Evolutionary conservation across 2,797 vertebrate genomes (phyloP).

Genomic region (Chloroceryle inda): DNA sequence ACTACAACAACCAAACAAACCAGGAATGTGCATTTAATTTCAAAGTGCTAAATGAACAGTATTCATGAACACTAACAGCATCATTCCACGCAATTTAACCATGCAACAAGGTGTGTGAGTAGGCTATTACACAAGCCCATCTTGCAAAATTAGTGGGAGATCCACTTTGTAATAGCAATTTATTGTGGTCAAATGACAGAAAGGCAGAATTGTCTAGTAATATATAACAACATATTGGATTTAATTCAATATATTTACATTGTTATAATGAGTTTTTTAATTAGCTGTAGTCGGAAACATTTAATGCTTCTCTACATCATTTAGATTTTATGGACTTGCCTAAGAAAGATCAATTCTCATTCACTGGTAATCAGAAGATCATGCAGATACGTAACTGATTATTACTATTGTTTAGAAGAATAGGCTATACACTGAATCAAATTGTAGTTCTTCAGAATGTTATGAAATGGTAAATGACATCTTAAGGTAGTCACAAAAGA

Average conservation of each 20-base stretch:
- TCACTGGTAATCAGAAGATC: background rate
- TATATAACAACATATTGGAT: background rate
- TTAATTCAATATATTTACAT: background rate
- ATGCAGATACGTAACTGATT: background rate
- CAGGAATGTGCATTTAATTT: background rate
- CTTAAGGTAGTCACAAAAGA: background rate
- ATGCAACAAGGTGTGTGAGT: background rate
- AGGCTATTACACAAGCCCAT: rapidly evolving
- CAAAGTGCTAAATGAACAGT: background rate
- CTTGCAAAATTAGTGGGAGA: background rate
- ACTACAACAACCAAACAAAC: no score
- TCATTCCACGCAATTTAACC: background rate
- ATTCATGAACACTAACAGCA: background rate
- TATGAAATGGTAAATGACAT: background rate
- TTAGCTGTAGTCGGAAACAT: background rate
- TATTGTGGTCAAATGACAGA: background rate
- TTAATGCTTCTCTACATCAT: background rate
- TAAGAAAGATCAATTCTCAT: background rate
- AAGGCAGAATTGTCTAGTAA: background rate
- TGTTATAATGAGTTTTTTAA: background rate
- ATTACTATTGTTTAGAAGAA: background rate
- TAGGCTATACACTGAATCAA: background rate
- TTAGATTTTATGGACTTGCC: background rate
- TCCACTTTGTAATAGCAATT: background rate
- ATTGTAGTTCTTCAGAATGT: background rate